A percentile compares a stretch with the other conserved stretches of the same genome.
Evolutionary conservation across 2,797 vertebrate species (phyloP).

Genomic region (Cynopterus sphinx): DNA sequence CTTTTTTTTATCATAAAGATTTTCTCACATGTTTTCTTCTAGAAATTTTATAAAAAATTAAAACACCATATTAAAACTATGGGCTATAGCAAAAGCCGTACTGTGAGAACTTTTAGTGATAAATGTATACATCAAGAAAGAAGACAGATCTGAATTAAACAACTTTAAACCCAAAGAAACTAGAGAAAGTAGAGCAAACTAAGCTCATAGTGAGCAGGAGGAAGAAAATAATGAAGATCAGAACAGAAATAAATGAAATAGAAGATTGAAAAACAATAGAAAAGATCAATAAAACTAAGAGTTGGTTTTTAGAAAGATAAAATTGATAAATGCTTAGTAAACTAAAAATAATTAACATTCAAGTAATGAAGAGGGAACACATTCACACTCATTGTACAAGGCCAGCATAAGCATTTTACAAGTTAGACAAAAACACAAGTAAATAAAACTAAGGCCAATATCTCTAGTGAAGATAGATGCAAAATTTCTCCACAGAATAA

Average conservation of each 20-base stretch:
- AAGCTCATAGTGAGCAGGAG: background rate
- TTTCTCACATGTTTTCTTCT: background rate
- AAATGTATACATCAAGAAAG: background rate
- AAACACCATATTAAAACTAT: background rate
- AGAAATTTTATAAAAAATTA: background rate
- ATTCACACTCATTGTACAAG: background rate
- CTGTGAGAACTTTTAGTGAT: background rate
- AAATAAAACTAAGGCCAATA: background rate
- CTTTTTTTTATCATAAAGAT: background rate
- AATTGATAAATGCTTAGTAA: background rate
- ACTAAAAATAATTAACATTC: background rate
- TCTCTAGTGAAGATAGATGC: background rate
- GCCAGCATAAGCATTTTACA: background rate
- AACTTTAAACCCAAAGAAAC: background rate
- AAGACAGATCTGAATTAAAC: background rate
- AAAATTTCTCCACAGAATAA: background rate
- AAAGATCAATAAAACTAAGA: background rate
- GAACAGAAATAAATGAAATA: background rate
- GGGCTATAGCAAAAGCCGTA: background rate
- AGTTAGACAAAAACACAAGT: background rate
- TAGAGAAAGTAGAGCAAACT: background rate
- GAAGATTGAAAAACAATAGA: background rate
- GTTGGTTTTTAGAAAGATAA: background rate
- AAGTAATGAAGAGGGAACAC: background rate
- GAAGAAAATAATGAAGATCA: background rate